phyloP scores from a whole-genome alignment of 2,113 vertebrate genomes.

The Plectropomus leopardus region DNA sequence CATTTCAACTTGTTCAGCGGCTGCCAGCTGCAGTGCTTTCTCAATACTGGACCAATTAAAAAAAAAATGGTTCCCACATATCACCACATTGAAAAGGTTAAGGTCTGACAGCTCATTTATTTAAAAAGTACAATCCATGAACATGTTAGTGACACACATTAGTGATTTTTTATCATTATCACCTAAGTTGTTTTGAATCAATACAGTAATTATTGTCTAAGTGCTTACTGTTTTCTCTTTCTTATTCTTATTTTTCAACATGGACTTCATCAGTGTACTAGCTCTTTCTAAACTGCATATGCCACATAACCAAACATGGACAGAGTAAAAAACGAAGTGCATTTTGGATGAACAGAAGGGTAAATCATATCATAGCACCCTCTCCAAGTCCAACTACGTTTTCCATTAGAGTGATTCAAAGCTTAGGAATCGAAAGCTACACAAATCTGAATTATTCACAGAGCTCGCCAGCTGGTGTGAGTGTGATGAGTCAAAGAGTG shows the following conservation, averaged over 20 bases:
- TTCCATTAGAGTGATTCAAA: conserved; percentile 17
- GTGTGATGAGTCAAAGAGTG: conserved; percentile 17
- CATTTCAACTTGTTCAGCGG: too few species aligned
- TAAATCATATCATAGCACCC: not conserved
- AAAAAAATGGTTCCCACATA: too few species aligned
- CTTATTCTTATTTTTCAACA: conserved; percentile 5
- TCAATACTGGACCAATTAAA: too few species aligned
- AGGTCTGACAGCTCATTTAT: not conserved
- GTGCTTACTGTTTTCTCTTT: not conserved
- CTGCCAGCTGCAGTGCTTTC: too few species aligned
- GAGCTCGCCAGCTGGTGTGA: conserved; percentile 24
- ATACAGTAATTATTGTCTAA: not conserved
- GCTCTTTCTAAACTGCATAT: not conserved
- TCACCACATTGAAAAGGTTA: too few species aligned
- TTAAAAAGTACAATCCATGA: not conserved
- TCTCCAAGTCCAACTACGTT: not conserved
- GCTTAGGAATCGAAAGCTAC: conserved; percentile 24
- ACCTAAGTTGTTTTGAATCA: not conserved
- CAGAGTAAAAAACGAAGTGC: not conserved
- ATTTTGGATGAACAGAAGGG: conserved; percentile 12
- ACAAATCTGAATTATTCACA: conserved; percentile 50
- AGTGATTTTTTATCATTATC: not conserved
- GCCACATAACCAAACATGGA: not conserved
- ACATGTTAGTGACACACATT: not conserved
- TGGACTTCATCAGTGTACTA: not conserved